A percentile compares a stretch with the other conserved stretches of the same genome.
phyloP scores from a whole-genome alignment of 2,888 invertebrate genomes.

The Eledona agricola region DNA sequence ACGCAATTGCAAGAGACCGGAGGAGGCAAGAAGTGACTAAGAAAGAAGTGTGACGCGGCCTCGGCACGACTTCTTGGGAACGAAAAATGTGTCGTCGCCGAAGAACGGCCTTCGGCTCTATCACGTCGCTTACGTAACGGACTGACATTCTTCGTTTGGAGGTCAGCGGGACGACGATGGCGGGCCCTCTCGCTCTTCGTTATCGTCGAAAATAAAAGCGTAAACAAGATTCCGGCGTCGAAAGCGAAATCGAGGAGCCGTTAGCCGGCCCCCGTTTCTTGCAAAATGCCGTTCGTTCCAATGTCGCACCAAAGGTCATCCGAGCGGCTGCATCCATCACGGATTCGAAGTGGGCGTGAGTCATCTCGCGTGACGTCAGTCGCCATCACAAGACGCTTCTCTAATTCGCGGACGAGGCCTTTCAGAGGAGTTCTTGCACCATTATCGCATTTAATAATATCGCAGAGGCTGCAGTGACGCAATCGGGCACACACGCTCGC shows the following conservation, averaged over 20 bases:
- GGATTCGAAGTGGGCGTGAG: slow-evolving; percentile 14
- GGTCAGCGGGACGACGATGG: slow-evolving; percentile 49
- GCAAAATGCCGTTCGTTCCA: too few species aligned
- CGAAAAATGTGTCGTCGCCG: slow-evolving; percentile 25
- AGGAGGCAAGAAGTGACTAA: not conserved
- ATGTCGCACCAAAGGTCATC: too few species aligned
- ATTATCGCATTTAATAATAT: slow-evolving; percentile 21
- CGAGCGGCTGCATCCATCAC: too few species aligned
- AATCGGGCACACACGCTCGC: slow-evolving; percentile 3
- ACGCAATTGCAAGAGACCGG: slow-evolving; percentile 3
- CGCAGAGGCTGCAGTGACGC: slow-evolving; percentile 17
- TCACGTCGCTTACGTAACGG: slow-evolving; percentile 53
- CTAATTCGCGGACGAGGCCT: slow-evolving; percentile 17
- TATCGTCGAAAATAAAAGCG: slow-evolving; percentile 28
- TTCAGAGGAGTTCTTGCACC: slow-evolving; percentile 23
- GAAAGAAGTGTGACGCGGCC: not conserved
- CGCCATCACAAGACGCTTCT: not conserved
- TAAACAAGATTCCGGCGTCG: slow-evolving; percentile 51
- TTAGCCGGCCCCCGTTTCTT: too few species aligned
- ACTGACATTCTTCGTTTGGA: slow-evolving; percentile 55
- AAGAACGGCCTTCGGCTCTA: slow-evolving; percentile 56
- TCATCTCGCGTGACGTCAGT: slow-evolving; percentile 15
- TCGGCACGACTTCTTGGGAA: too few species aligned
- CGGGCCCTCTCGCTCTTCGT: slow-evolving; percentile 37
- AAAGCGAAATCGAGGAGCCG: slow-evolving; percentile 49